Evolutionary conservation across 2,888 invertebrate species (phyloP).

Genomic region (Drosophila dives): DNA sequence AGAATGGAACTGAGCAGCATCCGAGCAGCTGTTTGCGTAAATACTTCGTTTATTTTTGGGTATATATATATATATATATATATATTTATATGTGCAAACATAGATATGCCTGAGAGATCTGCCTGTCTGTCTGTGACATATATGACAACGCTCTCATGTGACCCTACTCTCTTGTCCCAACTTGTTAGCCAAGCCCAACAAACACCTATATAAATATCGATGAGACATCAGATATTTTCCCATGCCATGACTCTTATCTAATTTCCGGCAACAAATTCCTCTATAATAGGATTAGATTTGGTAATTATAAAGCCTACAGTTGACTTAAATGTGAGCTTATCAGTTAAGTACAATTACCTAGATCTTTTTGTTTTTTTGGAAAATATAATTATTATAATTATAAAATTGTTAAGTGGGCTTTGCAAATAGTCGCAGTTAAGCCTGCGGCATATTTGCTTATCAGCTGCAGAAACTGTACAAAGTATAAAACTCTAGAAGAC

Average conservation of each 20-base stretch:
- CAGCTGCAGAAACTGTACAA: conserved; percentile 13
- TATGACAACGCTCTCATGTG: conserved; percentile 48
- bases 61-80: background rate
- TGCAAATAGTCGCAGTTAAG: conserved; percentile 5
- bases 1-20: conserved; percentile 1
- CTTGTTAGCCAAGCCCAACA: conserved; percentile 25
- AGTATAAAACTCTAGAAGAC: background rate
- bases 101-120: conserved; percentile 32
- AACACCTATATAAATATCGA: background rate
- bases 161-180: conserved; percentile 50
- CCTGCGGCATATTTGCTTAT: background rate
- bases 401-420: background rate
- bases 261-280: conserved; percentile 42
- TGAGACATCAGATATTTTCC: conserved; percentile 6
- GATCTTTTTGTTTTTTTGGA: background rate
- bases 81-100: conserved; percentile 33
- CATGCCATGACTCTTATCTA: conserved; percentile 28
- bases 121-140: conserved; percentile 21
- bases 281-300: conserved; percentile 6
- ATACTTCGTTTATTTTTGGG: conserved; percentile 72
- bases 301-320: background rate
- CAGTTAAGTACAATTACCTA: conserved; percentile 7
- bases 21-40: conserved; percentile 57
- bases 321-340: conserved; percentile 19
- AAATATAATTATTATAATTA: background rate